Conservation (phyloP, 2,113 vertebrate genomes). For the Vombatus ursinus region DNA sequence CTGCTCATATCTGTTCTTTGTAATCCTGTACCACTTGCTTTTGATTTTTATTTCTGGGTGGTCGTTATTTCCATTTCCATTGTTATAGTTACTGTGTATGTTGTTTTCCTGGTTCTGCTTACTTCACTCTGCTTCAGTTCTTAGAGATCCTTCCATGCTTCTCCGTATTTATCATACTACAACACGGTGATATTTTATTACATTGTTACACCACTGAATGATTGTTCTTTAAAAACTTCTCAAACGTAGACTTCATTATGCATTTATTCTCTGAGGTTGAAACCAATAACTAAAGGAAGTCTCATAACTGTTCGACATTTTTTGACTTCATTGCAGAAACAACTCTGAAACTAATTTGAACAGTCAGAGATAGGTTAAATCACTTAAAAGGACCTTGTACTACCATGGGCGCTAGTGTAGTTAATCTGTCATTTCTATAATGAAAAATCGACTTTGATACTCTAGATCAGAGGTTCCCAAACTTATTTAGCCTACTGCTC, state of each 20-base stretch:
- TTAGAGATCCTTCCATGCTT: not conserved
- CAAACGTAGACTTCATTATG: not conserved
- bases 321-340: not conserved
- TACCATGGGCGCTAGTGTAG: not conserved
- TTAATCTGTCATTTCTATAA: not conserved
- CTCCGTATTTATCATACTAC: not conserved
- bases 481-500: too few relatives aligned
- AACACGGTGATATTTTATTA: not conserved
- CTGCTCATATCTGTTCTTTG: not conserved
- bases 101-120: not conserved
- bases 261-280: not conserved
- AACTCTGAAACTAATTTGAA: constrained; percentile 2
- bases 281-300: not conserved
- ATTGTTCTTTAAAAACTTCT: not conserved
- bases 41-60: not conserved
- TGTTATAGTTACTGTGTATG: not conserved
- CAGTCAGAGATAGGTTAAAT: constrained; percentile 14
- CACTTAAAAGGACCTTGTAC: constrained; percentile 6
- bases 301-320: not conserved
- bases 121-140: not conserved
- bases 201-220: not conserved
- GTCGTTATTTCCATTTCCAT: not conserved
- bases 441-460: constrained; percentile 14
- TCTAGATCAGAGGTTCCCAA: not conserved
- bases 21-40: not conserved